A percentile compares a stretch with the other conserved stretches of the same genome.
These are phyloP conservation scores for Drosophila hawaiiensis DNA, from an alignment of 2,888 invertebrate genomes.

Conservation along the genomic window DNA sequence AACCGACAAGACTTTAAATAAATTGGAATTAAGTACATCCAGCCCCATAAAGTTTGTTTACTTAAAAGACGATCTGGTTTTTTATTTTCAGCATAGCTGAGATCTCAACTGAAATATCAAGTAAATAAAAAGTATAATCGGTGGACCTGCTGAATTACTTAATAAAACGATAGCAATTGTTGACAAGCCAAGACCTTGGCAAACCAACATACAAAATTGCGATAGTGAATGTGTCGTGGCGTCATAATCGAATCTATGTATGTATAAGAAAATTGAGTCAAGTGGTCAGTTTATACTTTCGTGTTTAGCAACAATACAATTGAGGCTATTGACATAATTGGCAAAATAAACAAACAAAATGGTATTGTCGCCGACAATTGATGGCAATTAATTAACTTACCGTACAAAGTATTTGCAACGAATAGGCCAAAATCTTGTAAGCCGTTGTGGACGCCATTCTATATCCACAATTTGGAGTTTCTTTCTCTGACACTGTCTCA, in stretches of 20 bases:
- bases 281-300: constrained; percentile 16
- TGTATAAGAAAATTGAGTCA: constrained; percentile 14
- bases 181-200: background rate
- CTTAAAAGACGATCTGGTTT: background rate
- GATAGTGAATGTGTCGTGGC: background rate
- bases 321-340: constrained; percentile 39
- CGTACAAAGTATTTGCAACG: constrained; percentile 73
- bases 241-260: constrained; percentile 3
- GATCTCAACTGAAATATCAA: background rate
- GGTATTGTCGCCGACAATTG: constrained; percentile 15
- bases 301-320: constrained; percentile 29
- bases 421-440: constrained; percentile 70
- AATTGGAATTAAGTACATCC: background rate
- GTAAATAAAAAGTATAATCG: background rate
- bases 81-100: background rate
- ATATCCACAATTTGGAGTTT: constrained; percentile 2
- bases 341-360: constrained; percentile 13
- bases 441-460: constrained; percentile 76
- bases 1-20: too few relatives aligned
- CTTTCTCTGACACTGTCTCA: background rate
- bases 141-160: background rate
- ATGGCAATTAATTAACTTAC: constrained; percentile 64
- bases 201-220: background rate
- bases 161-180: background rate
- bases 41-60: background rate